Percentiles rank a stretch among this genome's conserved stretches.
Evolutionary conservation across 2,888 invertebrate genomes (phyloP).

Genomic region (Pemphredon lugubris): DNA sequence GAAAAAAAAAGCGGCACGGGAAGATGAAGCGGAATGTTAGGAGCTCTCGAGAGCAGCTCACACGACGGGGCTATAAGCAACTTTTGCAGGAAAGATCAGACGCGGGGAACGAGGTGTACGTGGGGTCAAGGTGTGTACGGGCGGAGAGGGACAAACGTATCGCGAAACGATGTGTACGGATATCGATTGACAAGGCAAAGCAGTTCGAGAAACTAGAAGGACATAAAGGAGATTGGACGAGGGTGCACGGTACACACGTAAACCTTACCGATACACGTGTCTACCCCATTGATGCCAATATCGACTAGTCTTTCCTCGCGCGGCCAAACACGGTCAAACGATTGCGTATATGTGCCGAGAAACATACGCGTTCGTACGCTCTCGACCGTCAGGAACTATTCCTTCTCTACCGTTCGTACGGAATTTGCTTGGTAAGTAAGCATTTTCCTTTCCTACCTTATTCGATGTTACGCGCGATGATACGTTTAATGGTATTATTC

Average conservation of each 20-base stretch:
- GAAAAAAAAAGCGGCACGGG: too few relatives aligned
- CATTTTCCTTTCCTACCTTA: background rate
- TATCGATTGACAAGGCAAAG: slow-evolving; percentile 74
- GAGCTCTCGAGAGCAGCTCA: slow-evolving; percentile 1
- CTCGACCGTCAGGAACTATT: background rate
- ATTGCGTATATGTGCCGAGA: background rate
- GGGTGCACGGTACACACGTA: slow-evolving; percentile 63
- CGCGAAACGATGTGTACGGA: slow-evolving; percentile 28
- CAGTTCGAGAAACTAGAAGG: slow-evolving; percentile 72
- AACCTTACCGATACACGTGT: slow-evolving; percentile 62
- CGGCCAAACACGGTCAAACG: background rate
- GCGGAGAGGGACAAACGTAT: slow-evolving; percentile 34
- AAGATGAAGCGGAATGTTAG: too few relatives aligned
- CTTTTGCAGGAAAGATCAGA: slow-evolving; percentile 44
- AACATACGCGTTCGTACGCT: background rate
- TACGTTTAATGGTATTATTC: background rate
- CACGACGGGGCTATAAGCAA: slow-evolving; percentile 6
- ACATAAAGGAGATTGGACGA: slow-evolving; percentile 77
- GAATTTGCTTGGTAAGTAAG: background rate
- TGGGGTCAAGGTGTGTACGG: slow-evolving; percentile 30
- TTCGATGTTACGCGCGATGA: background rate
- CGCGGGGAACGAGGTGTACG: slow-evolving; percentile 32
- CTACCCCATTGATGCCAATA: slow-evolving; percentile 40
- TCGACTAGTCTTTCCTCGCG: slow-evolving; percentile 34
- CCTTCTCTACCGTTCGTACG: background rate